Evolutionary conservation across 2,797 vertebrate genomes (phyloP).

Genomic region (Labeo calbasu): DNA sequence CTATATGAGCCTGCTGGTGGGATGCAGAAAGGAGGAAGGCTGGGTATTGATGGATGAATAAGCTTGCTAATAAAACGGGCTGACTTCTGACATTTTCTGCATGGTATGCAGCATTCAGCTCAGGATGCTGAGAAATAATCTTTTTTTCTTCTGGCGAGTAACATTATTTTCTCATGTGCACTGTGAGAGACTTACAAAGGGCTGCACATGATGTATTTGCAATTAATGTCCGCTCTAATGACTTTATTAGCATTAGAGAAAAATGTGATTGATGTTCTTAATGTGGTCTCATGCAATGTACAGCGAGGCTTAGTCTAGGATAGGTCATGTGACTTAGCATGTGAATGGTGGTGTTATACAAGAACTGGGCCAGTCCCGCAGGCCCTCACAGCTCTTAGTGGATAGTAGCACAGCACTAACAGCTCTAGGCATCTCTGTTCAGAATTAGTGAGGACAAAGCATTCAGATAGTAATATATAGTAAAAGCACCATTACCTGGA

Average conservation of each 20-base stretch:
- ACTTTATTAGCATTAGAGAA: background rate
- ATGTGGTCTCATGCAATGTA: background rate
- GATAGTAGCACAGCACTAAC: conserved; percentile 14
- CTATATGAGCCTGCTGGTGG: background rate
- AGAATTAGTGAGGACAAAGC: background rate
- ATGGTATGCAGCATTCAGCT: background rate
- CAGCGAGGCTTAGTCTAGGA: conserved; percentile 4
- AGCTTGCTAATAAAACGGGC: conserved; percentile 30
- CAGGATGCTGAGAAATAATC: conserved; percentile 30
- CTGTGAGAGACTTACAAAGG: background rate
- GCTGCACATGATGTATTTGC: background rate
- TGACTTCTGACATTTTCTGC: conserved; percentile 24
- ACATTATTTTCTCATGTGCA: background rate
- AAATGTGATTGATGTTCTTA: background rate
- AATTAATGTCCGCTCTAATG: background rate
- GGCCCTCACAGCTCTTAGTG: conserved; percentile 19
- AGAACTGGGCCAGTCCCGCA: conserved; percentile 36
- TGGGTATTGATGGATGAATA: conserved; percentile 27
- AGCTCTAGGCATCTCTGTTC: conserved; percentile 1
- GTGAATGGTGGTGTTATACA: conserved; percentile 43
- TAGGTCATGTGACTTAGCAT: conserved; percentile 33
- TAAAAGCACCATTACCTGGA: conserved; percentile 82
- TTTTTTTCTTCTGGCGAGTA: conserved; percentile 10
- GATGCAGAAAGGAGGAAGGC: conserved; percentile 14
- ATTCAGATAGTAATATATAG: conserved; percentile 7